Conservation (phyloP, 2,113 vertebrate species). For the Ploceus nigricollis region DNA sequence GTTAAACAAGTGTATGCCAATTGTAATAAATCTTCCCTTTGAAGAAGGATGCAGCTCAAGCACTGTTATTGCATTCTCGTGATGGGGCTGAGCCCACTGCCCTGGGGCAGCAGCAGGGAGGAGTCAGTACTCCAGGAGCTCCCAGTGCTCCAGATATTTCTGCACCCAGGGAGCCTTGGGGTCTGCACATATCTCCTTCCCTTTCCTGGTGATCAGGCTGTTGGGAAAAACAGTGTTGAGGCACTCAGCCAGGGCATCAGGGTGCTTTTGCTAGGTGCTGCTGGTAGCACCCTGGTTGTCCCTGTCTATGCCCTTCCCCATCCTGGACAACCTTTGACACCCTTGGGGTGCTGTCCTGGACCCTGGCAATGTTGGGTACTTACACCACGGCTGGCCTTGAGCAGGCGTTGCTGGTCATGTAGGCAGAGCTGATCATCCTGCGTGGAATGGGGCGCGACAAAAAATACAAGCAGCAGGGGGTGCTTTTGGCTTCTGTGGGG, state of each 20-base stretch:
- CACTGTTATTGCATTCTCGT: fast-evolving
- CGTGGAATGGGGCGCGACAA: fast-evolving
- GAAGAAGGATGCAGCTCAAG: neutral
- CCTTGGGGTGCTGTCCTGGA: neutral
- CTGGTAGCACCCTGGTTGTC: neutral
- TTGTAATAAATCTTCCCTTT: neutral
- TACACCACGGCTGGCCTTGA: fast-evolving
- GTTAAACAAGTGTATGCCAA: neutral
- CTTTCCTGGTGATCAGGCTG: neutral
- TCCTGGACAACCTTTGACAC: neutral
- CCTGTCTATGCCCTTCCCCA: neutral
- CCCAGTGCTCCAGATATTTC: fast-evolving
- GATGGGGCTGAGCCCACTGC: fast-evolving
- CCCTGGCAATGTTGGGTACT: neutral
- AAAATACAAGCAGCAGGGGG: fast-evolving
- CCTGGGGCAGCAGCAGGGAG: neutral
- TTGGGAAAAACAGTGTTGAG: neutral
- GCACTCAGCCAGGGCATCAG: fast-evolving
- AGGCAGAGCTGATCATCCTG: fast-evolving
- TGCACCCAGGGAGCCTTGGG: neutral
- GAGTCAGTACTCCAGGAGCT: fast-evolving
- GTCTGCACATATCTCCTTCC: fast-evolving
- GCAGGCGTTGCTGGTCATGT: fast-evolving
- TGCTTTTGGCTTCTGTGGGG: fast-evolving
- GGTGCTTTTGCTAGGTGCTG: fast-evolving